Conservation (phyloP, 53 echinoderm and acorn worm genomes). For the Astropecten irregularis region DNA sequence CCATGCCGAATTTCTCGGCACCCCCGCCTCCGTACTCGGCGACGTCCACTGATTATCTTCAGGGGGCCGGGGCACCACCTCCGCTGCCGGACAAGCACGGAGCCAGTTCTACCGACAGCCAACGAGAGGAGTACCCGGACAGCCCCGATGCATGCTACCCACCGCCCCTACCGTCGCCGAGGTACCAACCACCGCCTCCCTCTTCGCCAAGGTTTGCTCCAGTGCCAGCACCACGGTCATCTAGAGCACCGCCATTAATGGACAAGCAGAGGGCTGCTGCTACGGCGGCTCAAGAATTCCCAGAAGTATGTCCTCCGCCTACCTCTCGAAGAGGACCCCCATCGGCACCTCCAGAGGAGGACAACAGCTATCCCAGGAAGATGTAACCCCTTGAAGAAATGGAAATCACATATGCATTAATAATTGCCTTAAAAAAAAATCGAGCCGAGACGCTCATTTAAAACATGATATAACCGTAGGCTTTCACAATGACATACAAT, state of each 20-base stretch:
- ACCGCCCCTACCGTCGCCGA: slow-evolving; percentile 1
- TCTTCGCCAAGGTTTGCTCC: background rate
- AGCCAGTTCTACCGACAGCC: too few relatives aligned
- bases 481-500: too few relatives aligned
- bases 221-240: background rate
- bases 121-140: background rate
- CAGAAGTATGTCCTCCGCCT: background rate
- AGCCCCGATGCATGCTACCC: background rate
- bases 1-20: background rate
- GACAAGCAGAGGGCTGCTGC: slow-evolving; percentile 30
- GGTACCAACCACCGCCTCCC: background rate
- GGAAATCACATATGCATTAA: too few relatives aligned
- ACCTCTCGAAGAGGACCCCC: slow-evolving; percentile 3
- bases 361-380: slow-evolving; percentile 10
- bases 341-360: slow-evolving; percentile 25
- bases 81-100: slow-evolving; percentile 19
- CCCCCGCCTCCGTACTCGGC: slow-evolving; percentile 41
- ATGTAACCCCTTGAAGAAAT: too few relatives aligned
- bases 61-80: background rate
- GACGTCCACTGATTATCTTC: background rate
- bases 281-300: background rate
- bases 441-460: too few relatives aligned
- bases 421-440: too few relatives aligned
- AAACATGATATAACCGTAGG: too few relatives aligned
- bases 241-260: slow-evolving; percentile 13